These are phyloP conservation scores for Crocidura indochinensis DNA, from an alignment of 2,797 vertebrate species.

Conservation along the genomic window DNA sequence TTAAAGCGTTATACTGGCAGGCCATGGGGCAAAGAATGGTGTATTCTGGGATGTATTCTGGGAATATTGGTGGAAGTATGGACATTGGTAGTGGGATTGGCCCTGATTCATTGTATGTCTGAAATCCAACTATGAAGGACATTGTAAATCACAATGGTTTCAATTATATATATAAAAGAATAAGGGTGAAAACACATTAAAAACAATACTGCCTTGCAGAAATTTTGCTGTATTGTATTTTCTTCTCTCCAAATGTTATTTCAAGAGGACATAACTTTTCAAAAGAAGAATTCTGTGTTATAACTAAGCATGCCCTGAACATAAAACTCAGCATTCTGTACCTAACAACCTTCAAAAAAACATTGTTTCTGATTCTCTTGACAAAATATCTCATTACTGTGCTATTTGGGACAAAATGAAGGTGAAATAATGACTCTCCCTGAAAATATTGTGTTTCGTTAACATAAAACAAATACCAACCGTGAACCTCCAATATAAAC, in stretches of 20 bases:
- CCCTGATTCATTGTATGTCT: too few species aligned
- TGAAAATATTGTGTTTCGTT: conserved; percentile 50
- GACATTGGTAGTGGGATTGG: too few species aligned
- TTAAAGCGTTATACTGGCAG: too few species aligned
- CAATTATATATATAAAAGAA: background rate
- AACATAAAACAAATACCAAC: conserved; percentile 19
- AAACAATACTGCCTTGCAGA: background rate
- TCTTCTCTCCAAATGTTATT: conserved; percentile 3
- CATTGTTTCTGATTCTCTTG: background rate
- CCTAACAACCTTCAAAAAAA: background rate
- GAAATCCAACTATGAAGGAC: too few species aligned
- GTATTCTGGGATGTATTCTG: too few species aligned
- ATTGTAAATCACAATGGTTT: too few species aligned
- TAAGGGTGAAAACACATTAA: background rate
- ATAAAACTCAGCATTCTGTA: background rate
- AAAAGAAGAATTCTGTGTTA: background rate
- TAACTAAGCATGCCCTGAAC: background rate
- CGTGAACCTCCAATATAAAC: conserved; percentile 19
- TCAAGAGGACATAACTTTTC: conserved; percentile 1
- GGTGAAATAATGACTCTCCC: conserved; percentile 45
- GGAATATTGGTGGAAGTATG: too few species aligned
- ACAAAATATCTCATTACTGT: conserved; percentile 47
- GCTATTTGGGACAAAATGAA: conserved; percentile 17
- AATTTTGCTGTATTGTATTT: background rate
- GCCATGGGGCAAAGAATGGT: too few species aligned